Evolutionary conservation across 2,113 vertebrate genomes (phyloP).

Genomic region (Hiodon tergisus): DNA sequence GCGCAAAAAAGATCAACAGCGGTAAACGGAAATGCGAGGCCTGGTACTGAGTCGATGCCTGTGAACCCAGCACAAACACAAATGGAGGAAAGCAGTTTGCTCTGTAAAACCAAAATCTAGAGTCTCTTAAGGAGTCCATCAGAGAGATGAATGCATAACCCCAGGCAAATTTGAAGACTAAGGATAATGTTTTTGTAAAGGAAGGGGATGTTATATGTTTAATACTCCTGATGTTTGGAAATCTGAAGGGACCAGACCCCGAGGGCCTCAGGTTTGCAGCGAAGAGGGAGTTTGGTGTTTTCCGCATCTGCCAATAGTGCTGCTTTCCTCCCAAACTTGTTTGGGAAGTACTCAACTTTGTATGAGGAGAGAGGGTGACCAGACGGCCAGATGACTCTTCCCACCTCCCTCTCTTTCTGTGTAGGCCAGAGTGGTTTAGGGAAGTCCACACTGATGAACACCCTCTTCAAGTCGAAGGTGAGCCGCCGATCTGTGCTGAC

Average conservation of each 20-base stretch:
- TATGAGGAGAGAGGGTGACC: background rate
- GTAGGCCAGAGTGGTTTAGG: slow-evolving; percentile 94
- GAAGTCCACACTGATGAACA: slow-evolving; percentile 98
- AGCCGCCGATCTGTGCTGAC: slow-evolving; percentile 86
- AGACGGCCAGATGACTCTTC: background rate
- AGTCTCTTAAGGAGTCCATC: no score
- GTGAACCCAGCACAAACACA: background rate
- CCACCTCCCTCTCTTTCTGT: background rate
- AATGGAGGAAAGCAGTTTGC: background rate
- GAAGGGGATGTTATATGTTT: no score
- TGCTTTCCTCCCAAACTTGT: background rate
- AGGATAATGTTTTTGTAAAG: no score
- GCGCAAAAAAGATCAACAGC: background rate
- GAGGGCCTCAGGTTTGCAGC: no score
- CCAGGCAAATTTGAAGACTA: no score
- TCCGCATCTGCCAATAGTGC: background rate
- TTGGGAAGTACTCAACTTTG: background rate
- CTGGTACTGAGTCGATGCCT: background rate
- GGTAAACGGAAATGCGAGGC: background rate
- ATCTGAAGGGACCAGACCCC: no score
- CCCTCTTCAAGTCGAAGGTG: slow-evolving; percentile 97
- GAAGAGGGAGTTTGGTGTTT: background rate
- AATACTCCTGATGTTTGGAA: no score
- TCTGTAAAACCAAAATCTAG: background rate
- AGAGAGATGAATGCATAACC: no score